Conservation (phyloP, 2,113 vertebrate species). For the Odocoileus hemionus region DNA sequence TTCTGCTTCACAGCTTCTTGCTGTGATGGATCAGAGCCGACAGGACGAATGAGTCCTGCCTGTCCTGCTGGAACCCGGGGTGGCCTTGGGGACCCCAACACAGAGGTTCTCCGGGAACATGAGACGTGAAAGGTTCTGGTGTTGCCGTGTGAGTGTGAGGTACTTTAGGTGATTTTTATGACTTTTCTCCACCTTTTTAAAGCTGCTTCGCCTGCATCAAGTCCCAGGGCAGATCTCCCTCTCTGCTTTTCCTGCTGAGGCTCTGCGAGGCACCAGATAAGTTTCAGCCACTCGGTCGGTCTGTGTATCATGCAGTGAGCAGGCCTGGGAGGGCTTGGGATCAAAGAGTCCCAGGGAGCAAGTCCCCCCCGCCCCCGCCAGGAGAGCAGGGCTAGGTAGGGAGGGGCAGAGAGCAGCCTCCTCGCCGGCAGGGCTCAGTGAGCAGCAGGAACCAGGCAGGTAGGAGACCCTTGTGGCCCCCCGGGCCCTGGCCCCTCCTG, state of each 20-base stretch:
- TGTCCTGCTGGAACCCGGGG: rapidly evolving
- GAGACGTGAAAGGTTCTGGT: not conserved
- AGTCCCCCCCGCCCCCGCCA: not conserved
- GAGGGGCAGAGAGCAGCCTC: too few species aligned
- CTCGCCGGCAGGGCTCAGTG: rapidly evolving
- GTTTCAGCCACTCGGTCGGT: too few species aligned
- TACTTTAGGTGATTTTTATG: not conserved
- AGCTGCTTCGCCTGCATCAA: not conserved
- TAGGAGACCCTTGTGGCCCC: not conserved
- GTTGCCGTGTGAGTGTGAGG: too few species aligned
- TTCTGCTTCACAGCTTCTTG: rapidly evolving
- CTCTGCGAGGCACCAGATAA: rapidly evolving
- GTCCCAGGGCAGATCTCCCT: not conserved
- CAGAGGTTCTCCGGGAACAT: not conserved
- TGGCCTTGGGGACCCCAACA: not conserved
- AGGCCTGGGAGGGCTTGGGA: not conserved
- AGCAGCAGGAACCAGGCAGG: not conserved
- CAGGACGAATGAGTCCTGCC: not conserved
- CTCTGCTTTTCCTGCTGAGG: not conserved
- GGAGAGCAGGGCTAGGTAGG: not conserved
- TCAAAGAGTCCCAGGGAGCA: not conserved
- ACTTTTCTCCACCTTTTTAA: not conserved
- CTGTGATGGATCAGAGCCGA: not conserved
- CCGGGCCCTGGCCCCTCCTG: not conserved
- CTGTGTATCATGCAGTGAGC: not conserved